Conservation (phyloP, 2,113 vertebrate species). For the Columbina picui region DNA sequence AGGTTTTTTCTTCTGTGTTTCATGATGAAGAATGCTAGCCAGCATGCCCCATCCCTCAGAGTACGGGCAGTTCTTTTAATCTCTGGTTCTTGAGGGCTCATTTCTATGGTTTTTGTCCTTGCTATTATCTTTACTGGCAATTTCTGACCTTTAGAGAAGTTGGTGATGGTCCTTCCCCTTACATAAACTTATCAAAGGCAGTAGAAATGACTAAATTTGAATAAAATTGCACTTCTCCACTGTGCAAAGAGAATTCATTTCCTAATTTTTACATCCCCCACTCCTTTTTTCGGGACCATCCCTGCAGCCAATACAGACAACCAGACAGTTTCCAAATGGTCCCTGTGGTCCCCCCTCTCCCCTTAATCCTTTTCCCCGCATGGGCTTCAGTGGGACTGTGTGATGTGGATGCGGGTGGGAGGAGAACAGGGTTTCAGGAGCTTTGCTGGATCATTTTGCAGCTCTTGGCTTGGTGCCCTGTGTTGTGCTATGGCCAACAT, state of each 20-base stretch:
- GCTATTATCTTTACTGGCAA: not conserved
- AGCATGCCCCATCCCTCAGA: not conserved
- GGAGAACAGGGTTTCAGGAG: not conserved
- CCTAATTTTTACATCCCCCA: not conserved
- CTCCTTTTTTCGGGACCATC: not conserved
- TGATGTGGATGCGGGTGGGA: rapidly evolving
- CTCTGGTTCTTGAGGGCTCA: not conserved
- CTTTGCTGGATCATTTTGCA: not conserved
- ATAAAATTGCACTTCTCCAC: not conserved
- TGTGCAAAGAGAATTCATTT: not conserved
- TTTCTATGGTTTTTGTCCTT: rapidly evolving
- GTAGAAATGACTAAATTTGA: not conserved
- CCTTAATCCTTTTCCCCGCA: not conserved
- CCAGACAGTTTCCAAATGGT: not conserved
- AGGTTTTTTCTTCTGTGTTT: not conserved
- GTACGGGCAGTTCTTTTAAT: not conserved
- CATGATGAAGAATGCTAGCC: not conserved
- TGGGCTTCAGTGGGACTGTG: rapidly evolving
- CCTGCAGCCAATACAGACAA: not conserved
- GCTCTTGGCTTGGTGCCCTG: not conserved
- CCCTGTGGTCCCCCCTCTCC: rapidly evolving
- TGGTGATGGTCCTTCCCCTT: not conserved
- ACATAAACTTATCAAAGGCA: not conserved
- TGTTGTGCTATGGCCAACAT: not conserved
- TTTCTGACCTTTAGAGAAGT: not conserved